Percentiles rank a stretch among this genome's conserved stretches.
These are phyloP conservation scores for Aphelinus atriplicis DNA, from an alignment of 1,140 invertebrate genomes.

Conservation along the genomic window DNA sequence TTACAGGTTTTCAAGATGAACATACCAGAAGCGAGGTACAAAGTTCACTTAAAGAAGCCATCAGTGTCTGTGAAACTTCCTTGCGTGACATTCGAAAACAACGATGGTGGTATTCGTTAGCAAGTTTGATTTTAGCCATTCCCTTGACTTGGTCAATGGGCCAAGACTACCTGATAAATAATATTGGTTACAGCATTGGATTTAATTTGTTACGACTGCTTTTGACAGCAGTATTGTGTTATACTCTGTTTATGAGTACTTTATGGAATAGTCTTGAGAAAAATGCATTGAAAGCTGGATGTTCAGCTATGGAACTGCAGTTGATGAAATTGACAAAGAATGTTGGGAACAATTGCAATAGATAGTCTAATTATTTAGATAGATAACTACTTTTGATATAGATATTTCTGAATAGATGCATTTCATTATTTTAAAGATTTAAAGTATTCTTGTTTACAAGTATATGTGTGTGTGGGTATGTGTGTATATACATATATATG, in stretches of 20 bases:
- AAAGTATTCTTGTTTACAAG: too few species aligned
- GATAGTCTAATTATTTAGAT: too few species aligned
- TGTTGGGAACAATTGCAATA: conserved; percentile 22
- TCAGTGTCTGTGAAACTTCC: conserved; percentile 71
- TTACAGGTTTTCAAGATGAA: conserved; percentile 43
- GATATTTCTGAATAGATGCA: too few species aligned
- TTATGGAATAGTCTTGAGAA: conserved; percentile 83
- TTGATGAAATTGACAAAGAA: conserved; percentile 53
- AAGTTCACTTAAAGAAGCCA: conserved; percentile 70
- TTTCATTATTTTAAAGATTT: too few species aligned
- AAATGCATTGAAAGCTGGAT: conserved; percentile 79
- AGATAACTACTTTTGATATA: too few species aligned
- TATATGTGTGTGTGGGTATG: too few species aligned
- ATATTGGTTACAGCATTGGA: conserved; percentile 61
- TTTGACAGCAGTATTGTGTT: conserved; percentile 73
- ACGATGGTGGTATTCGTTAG: conserved; percentile 71
- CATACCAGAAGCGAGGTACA: conserved; percentile 48
- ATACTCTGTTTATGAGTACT: conserved; percentile 79
- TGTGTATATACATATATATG: too few species aligned
- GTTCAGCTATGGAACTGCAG: conserved; percentile 70
- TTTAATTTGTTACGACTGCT: conserved; percentile 70
- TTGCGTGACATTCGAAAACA: conserved; percentile 68
- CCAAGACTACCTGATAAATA: conserved; percentile 52
- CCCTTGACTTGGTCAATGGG: conserved; percentile 65
- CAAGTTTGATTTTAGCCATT: conserved; percentile 62